Percentiles rank a stretch among this genome's conserved stretches.
These are phyloP conservation scores for Gambelia wislizenii DNA, from an alignment of 2,797 vertebrate species.

Conservation along the genomic window DNA sequence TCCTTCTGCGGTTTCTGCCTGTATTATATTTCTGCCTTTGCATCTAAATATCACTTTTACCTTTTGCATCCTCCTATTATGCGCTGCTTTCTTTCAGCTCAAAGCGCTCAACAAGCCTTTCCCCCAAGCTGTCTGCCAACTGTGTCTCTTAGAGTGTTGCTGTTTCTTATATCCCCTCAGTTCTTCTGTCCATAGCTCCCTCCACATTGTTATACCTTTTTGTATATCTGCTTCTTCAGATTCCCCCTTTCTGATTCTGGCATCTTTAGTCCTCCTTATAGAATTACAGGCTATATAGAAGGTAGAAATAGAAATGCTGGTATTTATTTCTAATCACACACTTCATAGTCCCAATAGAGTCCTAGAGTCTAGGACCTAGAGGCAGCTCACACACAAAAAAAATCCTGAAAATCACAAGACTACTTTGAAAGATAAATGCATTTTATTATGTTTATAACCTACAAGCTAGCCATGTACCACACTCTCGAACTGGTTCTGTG, in stretches of 20 bases:
- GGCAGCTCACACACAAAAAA: not conserved
- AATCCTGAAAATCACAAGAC: not conserved
- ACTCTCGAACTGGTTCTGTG: not conserved
- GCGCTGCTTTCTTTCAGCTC: not conserved
- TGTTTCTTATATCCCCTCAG: not conserved
- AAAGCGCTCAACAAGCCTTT: not conserved
- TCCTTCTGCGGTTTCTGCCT: not conserved
- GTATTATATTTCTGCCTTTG: not conserved
- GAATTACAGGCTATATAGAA: not conserved
- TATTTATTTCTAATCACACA: not conserved
- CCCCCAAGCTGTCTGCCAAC: constrained; percentile 16
- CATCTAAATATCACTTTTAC: not conserved
- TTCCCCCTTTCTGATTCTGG: not conserved
- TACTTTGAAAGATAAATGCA: not conserved
- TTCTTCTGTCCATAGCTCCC: not conserved
- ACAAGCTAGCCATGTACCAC: not conserved
- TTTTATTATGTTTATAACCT: not conserved
- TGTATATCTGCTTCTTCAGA: not conserved
- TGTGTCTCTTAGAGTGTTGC: not conserved
- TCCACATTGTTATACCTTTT: not conserved
- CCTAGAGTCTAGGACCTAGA: not conserved
- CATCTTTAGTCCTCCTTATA: not conserved
- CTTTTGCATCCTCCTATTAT: not conserved
- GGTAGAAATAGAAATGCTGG: not conserved
- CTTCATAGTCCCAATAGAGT: not conserved